These are phyloP conservation scores for Mycogona germanica DNA, from an alignment of 2,888 invertebrate genomes.

Conservation along the genomic window DNA sequence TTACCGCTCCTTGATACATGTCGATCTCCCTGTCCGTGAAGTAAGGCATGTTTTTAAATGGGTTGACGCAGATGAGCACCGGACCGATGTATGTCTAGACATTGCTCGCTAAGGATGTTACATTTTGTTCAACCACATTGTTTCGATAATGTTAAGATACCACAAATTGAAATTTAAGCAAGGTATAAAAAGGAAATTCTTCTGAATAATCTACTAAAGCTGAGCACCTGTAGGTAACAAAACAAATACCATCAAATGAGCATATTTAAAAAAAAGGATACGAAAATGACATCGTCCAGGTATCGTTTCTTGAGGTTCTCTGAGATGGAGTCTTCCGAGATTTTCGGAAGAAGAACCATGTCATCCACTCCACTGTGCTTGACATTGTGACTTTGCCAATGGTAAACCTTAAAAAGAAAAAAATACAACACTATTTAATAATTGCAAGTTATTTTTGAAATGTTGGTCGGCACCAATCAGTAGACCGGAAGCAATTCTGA, in stretches of 20 bases:
- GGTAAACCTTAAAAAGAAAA: constrained; percentile 41
- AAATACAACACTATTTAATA: constrained; percentile 7
- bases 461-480: no score
- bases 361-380: constrained; percentile 55
- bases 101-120: no score
- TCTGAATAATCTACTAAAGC: no score
- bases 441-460: no score
- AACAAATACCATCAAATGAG: not conserved
- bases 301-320: constrained; percentile 53
- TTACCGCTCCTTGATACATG: constrained; percentile 45
- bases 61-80: constrained; percentile 49
- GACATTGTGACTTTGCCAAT: constrained; percentile 57
- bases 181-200: no score
- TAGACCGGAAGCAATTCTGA: no score
- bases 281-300: constrained; percentile 52
- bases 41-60: constrained; percentile 49
- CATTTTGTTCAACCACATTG: no score
- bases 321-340: constrained; percentile 47
- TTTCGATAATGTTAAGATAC: no score
- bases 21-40: constrained; percentile 49
- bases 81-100: constrained; percentile 51
- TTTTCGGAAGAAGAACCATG: constrained; percentile 51
- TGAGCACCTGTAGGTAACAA: no score
- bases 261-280: constrained; percentile 37
- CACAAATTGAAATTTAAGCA: no score